These are phyloP conservation scores for Notoglanidium macrostoma DNA, from an alignment of 2,797 vertebrate genomes.

Conservation along the genomic window DNA sequence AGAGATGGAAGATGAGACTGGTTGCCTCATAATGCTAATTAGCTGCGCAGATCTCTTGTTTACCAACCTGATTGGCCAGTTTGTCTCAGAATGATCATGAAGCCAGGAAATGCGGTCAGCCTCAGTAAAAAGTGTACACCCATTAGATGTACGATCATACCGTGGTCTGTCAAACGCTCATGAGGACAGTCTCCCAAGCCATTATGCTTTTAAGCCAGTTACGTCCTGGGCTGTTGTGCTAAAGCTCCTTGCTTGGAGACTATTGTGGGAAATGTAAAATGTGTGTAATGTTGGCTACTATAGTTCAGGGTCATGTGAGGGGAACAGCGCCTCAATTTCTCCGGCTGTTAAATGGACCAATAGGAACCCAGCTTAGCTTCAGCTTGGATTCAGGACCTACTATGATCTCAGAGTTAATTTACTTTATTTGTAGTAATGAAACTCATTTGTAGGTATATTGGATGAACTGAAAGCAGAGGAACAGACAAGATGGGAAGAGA, in stretches of 20 bases:
- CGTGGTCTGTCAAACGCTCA: conserved; percentile 39
- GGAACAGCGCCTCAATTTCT: conserved; percentile 39
- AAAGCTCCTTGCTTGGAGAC: conserved; percentile 8
- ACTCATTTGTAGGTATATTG: neutral
- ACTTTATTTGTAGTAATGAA: conserved; percentile 8
- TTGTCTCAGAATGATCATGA: conserved; percentile 54
- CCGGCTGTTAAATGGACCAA: conserved; percentile 30
- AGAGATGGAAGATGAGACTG: conserved; percentile 51
- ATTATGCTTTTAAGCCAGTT: conserved; percentile 39
- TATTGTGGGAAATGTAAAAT: neutral
- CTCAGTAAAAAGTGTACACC: conserved; percentile 33
- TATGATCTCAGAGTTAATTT: conserved; percentile 12
- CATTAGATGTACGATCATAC: conserved; percentile 54
- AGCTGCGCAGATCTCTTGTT: conserved; percentile 48
- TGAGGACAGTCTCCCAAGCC: conserved; percentile 44
- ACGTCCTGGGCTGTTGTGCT: conserved; percentile 15
- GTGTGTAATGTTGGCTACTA: conserved; percentile 32
- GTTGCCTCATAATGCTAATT: conserved; percentile 39
- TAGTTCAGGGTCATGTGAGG: conserved; percentile 29
- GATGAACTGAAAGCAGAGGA: neutral
- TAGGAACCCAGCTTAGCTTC: conserved; percentile 12
- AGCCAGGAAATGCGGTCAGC: conserved; percentile 35
- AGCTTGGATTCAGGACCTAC: conserved; percentile 26
- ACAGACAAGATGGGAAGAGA: neutral
- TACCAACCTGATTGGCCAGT: conserved; percentile 53